phyloP scores from a whole-genome alignment of 2,888 invertebrate genomes.

The Neria commutata region DNA sequence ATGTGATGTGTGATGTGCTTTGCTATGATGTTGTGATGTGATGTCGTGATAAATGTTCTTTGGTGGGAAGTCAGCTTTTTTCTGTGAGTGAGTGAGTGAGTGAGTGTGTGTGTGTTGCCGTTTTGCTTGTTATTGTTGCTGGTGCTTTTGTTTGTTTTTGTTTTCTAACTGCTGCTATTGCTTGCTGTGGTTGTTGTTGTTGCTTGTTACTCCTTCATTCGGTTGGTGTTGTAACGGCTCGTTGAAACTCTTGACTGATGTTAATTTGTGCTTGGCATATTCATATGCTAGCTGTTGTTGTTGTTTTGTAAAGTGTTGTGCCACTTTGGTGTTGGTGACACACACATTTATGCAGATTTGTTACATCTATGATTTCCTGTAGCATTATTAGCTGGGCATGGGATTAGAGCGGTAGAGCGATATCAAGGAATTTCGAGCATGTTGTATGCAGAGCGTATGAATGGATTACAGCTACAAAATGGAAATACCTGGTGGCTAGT shows the following conservation, averaged over 20 bases:
- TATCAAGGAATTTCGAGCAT: too few species aligned
- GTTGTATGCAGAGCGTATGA: too few species aligned
- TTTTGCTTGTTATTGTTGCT: constrained; percentile 44
- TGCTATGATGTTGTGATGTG: constrained; percentile 25
- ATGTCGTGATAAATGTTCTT: constrained; percentile 33
- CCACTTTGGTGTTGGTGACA: too few species aligned
- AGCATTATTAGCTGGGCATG: too few species aligned
- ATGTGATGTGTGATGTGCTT: not conserved
- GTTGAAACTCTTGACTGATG: constrained; percentile 20
- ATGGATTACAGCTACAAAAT: too few species aligned
- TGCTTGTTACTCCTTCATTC: not conserved
- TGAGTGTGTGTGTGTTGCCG: constrained; percentile 33
- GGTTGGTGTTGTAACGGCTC: not conserved
- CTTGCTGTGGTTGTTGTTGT: too few species aligned
- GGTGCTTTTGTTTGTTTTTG: too few species aligned
- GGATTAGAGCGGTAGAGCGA: too few species aligned
- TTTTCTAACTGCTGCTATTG: too few species aligned
- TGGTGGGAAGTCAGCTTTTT: not conserved
- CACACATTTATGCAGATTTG: constrained; percentile 53
- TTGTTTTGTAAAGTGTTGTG: too few species aligned
- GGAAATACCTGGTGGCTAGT: too few species aligned
- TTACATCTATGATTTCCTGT: too few species aligned
- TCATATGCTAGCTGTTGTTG: constrained; percentile 14
- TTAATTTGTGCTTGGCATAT: constrained; percentile 24
- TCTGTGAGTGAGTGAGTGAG: not conserved